Evolutionary conservation across 2,113 vertebrate genomes (phyloP).

Genomic region (Panthera leo): DNA sequence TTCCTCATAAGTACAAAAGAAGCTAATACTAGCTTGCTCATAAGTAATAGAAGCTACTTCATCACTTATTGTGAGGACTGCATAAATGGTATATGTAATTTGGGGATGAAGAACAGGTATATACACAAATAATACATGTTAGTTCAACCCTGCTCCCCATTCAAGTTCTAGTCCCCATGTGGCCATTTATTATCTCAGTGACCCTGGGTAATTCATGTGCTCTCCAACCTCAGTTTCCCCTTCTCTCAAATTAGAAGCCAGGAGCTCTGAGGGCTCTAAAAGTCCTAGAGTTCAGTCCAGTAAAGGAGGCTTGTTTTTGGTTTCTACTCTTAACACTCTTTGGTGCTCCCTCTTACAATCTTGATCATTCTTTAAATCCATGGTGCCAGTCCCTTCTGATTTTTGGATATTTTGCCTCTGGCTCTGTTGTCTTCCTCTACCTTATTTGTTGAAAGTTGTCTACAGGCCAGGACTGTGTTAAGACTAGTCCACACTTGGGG

Average conservation of each 20-base stretch:
- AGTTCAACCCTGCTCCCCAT: rapidly evolving
- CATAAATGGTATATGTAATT: rapidly evolving
- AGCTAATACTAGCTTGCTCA: not conserved
- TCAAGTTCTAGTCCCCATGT: not conserved
- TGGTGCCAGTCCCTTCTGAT: not conserved
- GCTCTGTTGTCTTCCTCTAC: not conserved
- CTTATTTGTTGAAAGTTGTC: not conserved
- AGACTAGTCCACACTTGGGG: not conserved
- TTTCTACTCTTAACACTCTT: not conserved
- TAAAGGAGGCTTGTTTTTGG: not conserved
- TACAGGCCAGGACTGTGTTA: not conserved
- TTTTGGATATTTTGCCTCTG: not conserved
- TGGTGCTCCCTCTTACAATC: not conserved
- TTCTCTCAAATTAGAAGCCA: not conserved
- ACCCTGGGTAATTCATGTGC: not conserved
- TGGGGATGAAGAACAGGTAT: rapidly evolving
- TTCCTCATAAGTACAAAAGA: not conserved
- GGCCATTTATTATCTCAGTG: not conserved
- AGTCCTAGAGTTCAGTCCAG: not conserved
- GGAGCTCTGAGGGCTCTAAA: not conserved
- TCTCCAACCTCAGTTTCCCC: not conserved
- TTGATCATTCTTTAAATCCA: not conserved
- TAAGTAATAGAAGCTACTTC: not conserved
- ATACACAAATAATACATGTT: not conserved
- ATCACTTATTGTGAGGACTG: not conserved